A percentile compares a stretch with the other conserved stretches of the same genome.
phyloP scores from a whole-genome alignment of 1,140 invertebrate species.

The Neelides sp. region DNA sequence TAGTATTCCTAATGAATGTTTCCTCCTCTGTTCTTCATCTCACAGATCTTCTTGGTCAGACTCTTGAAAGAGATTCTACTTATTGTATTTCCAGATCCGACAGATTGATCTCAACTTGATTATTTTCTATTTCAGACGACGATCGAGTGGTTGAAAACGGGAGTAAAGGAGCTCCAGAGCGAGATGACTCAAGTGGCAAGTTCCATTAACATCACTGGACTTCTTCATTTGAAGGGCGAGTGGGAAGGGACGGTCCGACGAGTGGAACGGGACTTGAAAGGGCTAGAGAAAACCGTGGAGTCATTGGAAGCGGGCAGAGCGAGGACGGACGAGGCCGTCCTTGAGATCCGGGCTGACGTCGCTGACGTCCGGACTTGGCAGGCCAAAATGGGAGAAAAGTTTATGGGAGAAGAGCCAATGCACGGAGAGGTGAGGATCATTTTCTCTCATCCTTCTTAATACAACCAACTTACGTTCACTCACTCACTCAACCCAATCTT shows the following conservation, averaged over 20 bases:
- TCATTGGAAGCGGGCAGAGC: background rate
- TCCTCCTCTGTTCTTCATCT: no score
- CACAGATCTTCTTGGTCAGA: no score
- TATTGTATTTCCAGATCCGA: no score
- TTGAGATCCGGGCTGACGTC: slow-evolving; percentile 14
- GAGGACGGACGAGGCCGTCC: background rate
- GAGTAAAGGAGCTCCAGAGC: slow-evolving; percentile 13
- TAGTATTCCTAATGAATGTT: no score
- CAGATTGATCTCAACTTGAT: no score
- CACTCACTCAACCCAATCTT: background rate
- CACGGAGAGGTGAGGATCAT: no score
- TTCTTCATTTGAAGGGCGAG: slow-evolving; percentile 14
- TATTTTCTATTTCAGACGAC: slow-evolving; percentile 11
- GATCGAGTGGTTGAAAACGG: slow-evolving; percentile 20
- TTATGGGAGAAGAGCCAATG: background rate
- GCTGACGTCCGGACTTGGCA: slow-evolving; percentile 19
- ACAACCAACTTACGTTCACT: no score
- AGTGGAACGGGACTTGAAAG: slow-evolving; percentile 5
- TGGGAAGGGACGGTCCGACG: background rate
- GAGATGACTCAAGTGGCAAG: slow-evolving; percentile 16
- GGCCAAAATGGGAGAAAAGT: slow-evolving; percentile 15
- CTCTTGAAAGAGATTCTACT: no score
- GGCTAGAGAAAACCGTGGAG: slow-evolving; percentile 10
- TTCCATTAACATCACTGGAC: slow-evolving; percentile 11
- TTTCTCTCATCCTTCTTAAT: no score